Percentiles rank a stretch among this genome's conserved stretches.
Conservation (phyloP, 2,113 vertebrate species). For the Oryzias melastigma region DNA sequence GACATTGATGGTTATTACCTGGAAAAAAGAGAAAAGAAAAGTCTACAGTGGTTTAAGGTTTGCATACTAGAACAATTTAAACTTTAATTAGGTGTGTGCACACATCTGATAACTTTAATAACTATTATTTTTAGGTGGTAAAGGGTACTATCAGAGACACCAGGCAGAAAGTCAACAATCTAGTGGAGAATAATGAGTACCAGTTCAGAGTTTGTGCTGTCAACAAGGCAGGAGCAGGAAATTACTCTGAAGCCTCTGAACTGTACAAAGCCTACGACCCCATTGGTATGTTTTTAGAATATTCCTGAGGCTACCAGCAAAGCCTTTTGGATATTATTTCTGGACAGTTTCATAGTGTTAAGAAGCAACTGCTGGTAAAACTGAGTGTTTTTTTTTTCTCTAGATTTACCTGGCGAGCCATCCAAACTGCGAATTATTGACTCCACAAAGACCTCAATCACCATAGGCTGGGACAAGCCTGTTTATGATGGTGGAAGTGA, state of each 20-base stretch:
- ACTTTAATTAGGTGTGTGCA: not conserved
- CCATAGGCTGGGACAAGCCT: slow-evolving; percentile 92
- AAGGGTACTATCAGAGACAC: slow-evolving; percentile 96
- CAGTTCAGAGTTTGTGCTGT: slow-evolving; percentile 92
- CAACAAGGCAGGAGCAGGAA: slow-evolving; percentile 93
- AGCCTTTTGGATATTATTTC: too few species aligned
- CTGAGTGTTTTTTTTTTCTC: slow-evolving; percentile 41
- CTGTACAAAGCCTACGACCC: slow-evolving; percentile 93
- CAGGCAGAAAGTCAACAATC: slow-evolving; percentile 89
- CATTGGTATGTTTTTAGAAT: slow-evolving; percentile 79
- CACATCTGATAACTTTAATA: not conserved
- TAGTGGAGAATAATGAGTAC: slow-evolving; percentile 89
- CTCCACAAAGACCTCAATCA: slow-evolving; percentile 95
- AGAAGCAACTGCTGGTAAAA: not conserved
- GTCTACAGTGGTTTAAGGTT: slow-evolving; percentile 94
- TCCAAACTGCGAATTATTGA: slow-evolving; percentile 91
- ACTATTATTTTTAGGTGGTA: slow-evolving; percentile 70
- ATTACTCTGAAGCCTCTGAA: slow-evolving; percentile 90
- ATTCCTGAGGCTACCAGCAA: too few species aligned
- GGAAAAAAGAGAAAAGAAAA: slow-evolving; percentile 96
- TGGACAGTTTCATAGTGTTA: not conserved
- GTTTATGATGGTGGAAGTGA: slow-evolving; percentile 94
- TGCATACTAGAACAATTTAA: not conserved
- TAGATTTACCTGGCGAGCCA: slow-evolving; percentile 93
- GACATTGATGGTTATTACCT: slow-evolving; percentile 95